These are phyloP conservation scores for Eonycteris spelaea DNA, from an alignment of 2,113 vertebrate species.

Conservation along the genomic window DNA sequence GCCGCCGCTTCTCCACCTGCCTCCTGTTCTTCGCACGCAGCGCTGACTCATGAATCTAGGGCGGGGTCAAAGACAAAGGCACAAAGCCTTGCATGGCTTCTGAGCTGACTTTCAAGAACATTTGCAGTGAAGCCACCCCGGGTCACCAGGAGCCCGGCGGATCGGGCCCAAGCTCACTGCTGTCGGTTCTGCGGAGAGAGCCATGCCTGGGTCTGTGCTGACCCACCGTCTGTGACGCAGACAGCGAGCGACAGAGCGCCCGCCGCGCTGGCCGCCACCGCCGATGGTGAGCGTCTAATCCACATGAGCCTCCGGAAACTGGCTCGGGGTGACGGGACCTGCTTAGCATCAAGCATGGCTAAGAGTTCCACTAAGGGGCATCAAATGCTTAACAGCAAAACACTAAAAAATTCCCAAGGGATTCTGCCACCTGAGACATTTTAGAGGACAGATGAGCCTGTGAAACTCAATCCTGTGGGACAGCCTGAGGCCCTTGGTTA, in stretches of 20 bases:
- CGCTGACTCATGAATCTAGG: constrained; percentile 93
- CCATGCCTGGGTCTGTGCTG: background rate
- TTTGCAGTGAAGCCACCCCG: too few relatives aligned
- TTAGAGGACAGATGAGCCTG: background rate
- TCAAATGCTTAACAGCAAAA: background rate
- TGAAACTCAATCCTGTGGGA: background rate
- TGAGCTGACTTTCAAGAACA: background rate
- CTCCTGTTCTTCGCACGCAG: constrained; percentile 92
- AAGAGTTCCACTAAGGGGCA: background rate
- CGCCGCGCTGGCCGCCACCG: too few relatives aligned
- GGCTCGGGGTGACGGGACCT: too few relatives aligned
- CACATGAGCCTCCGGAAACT: background rate
- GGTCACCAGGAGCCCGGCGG: background rate
- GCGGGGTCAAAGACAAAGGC: background rate
- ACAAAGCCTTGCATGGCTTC: background rate
- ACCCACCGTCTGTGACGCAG: background rate
- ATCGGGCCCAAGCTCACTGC: background rate
- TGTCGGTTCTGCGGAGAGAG: background rate
- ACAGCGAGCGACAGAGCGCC: background rate
- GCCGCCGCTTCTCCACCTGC: constrained; percentile 89
- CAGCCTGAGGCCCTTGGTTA: background rate
- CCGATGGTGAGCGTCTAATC: background rate
- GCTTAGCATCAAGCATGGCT: background rate
- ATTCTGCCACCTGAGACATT: background rate
- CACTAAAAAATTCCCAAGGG: background rate